Evolutionary conservation across 2,888 invertebrate species (phyloP), one percentile per base, ranked within the genome.

Genomic region (Pyrocoelia pectoralis): DNA sequence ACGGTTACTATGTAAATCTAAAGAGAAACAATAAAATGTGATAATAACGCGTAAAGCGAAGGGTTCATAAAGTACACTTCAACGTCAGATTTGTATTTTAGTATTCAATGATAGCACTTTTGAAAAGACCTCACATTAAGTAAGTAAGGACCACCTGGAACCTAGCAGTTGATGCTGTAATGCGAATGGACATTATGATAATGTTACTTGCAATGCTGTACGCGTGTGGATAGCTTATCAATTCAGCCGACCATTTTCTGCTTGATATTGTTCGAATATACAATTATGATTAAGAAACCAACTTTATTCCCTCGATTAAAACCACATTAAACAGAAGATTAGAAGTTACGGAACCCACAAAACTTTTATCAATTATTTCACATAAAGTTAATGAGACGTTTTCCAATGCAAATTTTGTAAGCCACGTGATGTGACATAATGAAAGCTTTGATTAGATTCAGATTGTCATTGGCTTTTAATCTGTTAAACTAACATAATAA

Each of bases 161-260:
- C 54, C 61, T 61, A 61, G 33, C 61, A 66, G 62, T 65, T 65
- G 49, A 50, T 46, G 51, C 67, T 59, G 62, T 63, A 66, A 68
- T 66, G 62, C 61, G 60, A 68, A 62, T 65, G 55, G 58, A 59
- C 60, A 61, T 63, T 62, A 68, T 65, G 65, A 65, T 68, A 68
- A 68, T 68, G 65, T 62, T 62, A 60, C 59, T 65, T 60, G 59
- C 60, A 52, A 66, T 59, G 61, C 57, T 49, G 56, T 56, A 56
- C 50, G 66, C 62, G 59, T 56, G 51, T 55, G 46, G 56, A 43
- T 56, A 56, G 52, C 50, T 60, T 60, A 64, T 64, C 64, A 52
- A 51, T 12, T 56, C 51, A 46, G 55, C 59, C 48, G 55, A 60
- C 59, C 52, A 60, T 59, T 64, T 64, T 13, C 41, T 52, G 46